Base-by-base conservation (phyloP, 2,888 invertebrate genomes). In the Acleris emargana region DNA sequence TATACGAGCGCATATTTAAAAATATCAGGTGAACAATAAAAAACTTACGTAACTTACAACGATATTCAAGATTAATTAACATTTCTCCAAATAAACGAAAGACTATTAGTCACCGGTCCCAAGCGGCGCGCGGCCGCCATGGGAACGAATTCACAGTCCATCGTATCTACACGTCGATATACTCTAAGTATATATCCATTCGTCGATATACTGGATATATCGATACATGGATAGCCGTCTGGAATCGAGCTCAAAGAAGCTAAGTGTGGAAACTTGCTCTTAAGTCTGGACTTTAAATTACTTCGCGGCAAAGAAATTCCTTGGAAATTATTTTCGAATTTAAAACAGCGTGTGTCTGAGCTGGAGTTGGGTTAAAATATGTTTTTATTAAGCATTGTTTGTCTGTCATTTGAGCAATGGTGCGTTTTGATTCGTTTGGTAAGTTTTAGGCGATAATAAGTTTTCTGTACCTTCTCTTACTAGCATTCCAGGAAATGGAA, bases 31-130 rank as follows among this genome's bases (percentile, higher is more conserved):
- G 38, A 13, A 38, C 4, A 38, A 38, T 38, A 38, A 38, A 38
- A 38, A 13, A 32, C 32, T 32, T 38, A 38, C 38, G 6, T 54
- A 16, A 16, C 57, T 57, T 43, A 9, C 25, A 55, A 20, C 38
- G 49, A 52, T 53, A 47, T 58, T 25, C 58, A 54, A 64, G 64
- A 64, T 64, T 64, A 64, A 64, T 64, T 64, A 59, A 59, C 54
- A 58, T 59, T 53, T 58, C 58, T 64, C 53, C 58, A 52, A 49
- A 58, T 49, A 49, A 64, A 64, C 53, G 54, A 18, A 58, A 53
- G 38, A 59, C 64, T 54, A 64, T 64, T 64, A 64, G 51, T 66
- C 57, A 66, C 42, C 47, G 54, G 66, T 45, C 51, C 64, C 57
- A 66, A 51, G 60, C 51, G 66, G 60, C 51, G 57, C 13, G 22